Conservation (phyloP, 2,113 vertebrate genomes). For the Apaloderma vittatum region DNA sequence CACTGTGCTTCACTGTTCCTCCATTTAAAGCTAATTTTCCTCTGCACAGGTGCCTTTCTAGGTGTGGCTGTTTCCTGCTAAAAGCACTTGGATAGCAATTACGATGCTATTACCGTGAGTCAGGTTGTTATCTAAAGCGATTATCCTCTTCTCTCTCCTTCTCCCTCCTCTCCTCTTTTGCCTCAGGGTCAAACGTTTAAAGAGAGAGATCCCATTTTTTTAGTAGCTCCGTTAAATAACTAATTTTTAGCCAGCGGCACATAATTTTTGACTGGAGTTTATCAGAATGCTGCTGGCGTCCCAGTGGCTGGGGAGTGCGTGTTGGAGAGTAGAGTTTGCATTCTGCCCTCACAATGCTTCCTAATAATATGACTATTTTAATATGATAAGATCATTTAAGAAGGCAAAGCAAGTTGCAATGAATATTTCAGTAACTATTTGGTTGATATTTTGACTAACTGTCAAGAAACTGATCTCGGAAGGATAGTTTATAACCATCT, state of each 20-base stretch:
- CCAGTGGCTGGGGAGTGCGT: rapidly evolving
- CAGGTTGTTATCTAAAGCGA: conserved; percentile 39
- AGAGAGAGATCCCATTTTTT: neutral
- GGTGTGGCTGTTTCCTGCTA: conserved; percentile 26
- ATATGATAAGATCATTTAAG: neutral
- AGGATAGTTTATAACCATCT: neutral
- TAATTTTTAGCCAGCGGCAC: neutral
- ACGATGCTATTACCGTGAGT: conserved; percentile 33
- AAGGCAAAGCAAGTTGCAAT: neutral
- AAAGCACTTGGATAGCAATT: conserved; percentile 8
- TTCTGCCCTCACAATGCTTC: neutral
- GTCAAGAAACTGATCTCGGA: neutral
- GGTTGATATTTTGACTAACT: neutral
- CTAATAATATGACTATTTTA: neutral
- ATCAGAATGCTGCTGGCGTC: neutral
- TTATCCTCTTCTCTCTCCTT: neutral
- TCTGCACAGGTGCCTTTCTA: neutral
- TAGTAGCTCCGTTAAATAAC: neutral
- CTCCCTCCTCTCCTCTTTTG: neutral
- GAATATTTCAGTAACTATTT: neutral
- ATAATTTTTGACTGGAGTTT: neutral
- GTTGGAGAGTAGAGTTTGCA: neutral
- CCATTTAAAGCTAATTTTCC: neutral
- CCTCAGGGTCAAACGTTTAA: conserved; percentile 28
- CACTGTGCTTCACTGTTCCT: neutral